Evolutionary conservation across 2,113 vertebrate species (phyloP).

Genomic region (Anhinga anhinga): DNA sequence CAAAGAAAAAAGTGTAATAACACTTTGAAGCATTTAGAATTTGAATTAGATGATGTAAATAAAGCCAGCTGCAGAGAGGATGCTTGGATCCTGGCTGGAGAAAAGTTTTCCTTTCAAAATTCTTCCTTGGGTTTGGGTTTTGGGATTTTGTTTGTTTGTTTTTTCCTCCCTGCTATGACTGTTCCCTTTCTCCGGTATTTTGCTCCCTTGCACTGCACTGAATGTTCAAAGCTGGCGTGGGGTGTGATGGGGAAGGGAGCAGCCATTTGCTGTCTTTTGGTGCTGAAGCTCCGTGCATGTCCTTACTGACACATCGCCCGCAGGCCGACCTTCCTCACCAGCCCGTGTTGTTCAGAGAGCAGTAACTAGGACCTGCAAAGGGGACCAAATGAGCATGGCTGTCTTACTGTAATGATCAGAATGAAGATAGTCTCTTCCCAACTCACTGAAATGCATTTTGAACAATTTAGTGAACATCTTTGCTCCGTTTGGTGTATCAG

Average conservation of each 20-base stretch:
- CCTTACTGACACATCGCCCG: neutral
- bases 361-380: neutral
- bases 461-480: neutral
- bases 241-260: neutral
- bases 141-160: neutral
- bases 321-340: neutral
- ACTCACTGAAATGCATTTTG: neutral
- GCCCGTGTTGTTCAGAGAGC: neutral
- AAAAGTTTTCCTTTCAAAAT: neutral
- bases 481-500: neutral
- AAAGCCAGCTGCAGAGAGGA: neutral
- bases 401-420: neutral
- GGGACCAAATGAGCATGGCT: neutral
- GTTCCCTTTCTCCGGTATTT: neutral
- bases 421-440: neutral
- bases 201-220: neutral
- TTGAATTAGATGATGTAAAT: constrained; percentile 50
- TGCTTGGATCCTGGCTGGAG: neutral
- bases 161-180: neutral
- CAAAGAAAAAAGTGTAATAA: constrained; percentile 56
- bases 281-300: neutral
- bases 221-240: neutral
- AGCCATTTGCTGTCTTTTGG: neutral
- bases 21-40: constrained; percentile 52
- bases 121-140: neutral